Conservation (phyloP, 2,113 vertebrate genomes). For the Theristicus caerulescens region DNA sequence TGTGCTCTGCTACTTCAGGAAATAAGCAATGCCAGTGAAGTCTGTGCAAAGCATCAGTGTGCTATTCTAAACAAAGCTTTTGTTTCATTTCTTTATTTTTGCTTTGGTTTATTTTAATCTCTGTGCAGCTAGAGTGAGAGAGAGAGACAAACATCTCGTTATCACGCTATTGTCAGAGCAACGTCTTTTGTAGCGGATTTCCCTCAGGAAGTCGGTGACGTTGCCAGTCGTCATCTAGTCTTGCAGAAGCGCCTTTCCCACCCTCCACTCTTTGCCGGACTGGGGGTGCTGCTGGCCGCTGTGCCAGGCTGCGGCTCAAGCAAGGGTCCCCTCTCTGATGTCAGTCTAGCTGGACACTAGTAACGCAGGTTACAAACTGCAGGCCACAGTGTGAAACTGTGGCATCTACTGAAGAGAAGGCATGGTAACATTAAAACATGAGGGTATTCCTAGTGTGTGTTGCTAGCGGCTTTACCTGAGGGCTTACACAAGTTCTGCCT, state of each 20-base stretch:
- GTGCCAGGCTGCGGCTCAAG: background rate
- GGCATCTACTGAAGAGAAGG: background rate
- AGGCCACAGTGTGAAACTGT: background rate
- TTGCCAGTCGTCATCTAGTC: background rate
- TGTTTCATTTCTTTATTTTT: background rate
- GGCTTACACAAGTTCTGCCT: background rate
- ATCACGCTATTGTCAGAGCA: accelerated
- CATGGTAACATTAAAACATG: accelerated
- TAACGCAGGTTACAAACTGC: background rate
- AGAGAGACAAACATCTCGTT: accelerated
- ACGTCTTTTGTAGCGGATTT: background rate
- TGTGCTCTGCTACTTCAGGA: background rate
- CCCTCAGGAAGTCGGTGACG: background rate
- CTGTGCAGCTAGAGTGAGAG: background rate
- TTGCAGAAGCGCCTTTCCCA: background rate
- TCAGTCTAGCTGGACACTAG: background rate
- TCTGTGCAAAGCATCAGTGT: background rate
- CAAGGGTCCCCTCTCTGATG: background rate
- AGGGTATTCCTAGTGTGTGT: background rate
- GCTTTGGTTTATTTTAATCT: background rate
- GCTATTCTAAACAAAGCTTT: background rate
- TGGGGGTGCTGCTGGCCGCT: background rate
- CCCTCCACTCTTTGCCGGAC: no score
- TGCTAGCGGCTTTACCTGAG: background rate
- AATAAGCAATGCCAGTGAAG: background rate